Conservation (phyloP, 2,797 vertebrate species). For the Lateolabrax maculatus region DNA sequence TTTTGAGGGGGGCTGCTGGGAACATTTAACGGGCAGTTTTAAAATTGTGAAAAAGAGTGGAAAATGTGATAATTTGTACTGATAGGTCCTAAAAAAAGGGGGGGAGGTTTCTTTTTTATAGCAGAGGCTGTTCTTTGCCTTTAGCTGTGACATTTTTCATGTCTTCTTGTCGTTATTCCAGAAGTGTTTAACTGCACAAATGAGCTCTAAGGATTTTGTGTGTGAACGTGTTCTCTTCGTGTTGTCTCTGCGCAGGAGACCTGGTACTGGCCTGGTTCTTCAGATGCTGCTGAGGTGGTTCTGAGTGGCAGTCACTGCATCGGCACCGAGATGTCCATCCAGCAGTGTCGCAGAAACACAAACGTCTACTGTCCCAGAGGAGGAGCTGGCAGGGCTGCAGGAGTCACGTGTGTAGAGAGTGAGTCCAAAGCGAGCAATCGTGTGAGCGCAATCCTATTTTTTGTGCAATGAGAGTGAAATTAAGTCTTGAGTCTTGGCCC, state of each 20-base stretch:
- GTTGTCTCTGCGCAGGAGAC: constrained; percentile 88
- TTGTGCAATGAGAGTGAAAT: background rate
- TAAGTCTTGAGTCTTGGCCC: background rate
- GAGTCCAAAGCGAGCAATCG: constrained; percentile 77
- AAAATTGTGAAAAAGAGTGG: constrained; percentile 69
- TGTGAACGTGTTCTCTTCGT: constrained; percentile 1
- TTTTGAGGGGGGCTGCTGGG: constrained; percentile 45
- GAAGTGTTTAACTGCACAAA: constrained; percentile 5
- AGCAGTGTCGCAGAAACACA: constrained; percentile 91
- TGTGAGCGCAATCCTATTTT: background rate
- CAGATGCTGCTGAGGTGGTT: constrained; percentile 84
- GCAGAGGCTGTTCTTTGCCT: constrained; percentile 27
- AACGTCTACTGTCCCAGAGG: constrained; percentile 92
- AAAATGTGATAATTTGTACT: constrained; percentile 76
- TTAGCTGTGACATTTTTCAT: constrained; percentile 13
- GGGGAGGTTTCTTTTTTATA: constrained; percentile 18
- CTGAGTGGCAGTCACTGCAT: constrained; percentile 91
- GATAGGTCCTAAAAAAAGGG: constrained; percentile 58
- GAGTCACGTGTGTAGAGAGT: constrained; percentile 93
- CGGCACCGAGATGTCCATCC: constrained; percentile 91
- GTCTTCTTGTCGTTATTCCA: background rate
- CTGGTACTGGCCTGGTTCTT: constrained; percentile 92
- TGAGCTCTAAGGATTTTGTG: background rate
- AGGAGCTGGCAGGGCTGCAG: constrained; percentile 87
- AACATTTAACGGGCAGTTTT: constrained; percentile 65